Evolutionary conservation across 2,888 invertebrate genomes (phyloP), one percentile per base, ranked within the genome.

Genomic region (Eremobia ochroleuca): DNA sequence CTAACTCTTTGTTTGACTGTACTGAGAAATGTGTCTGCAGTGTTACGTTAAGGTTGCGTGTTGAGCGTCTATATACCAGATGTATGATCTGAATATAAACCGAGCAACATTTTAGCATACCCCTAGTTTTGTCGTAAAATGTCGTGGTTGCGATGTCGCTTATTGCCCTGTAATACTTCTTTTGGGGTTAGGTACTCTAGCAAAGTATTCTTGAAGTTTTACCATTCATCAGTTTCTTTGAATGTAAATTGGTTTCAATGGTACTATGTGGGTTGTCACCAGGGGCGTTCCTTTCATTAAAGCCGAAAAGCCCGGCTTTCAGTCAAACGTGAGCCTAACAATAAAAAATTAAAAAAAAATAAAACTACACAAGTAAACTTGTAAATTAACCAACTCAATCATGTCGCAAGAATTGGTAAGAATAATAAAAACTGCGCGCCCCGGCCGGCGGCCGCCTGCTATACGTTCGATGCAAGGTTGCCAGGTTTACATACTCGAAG

Each of bases 1-100:
- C 31, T 13, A 59, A 25, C 11, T 73, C 11, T 34, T 77, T 73
- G 40, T 73, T 59, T 25, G 40, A 61, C 28, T 52, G 49, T 77
- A 81, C 58, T 61, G 28, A 77, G 77, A 81, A 87, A 81, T 71
- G 67, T 83, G 79, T 88, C 87, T 85, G 77, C 81, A 77, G 58
- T 75, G 31, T 67, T 75, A 77, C 76, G 72, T 78, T 79, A 59
- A 28, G 66, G 77, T 91, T 74, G 92, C 92, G 92, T 92, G 92
- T 83, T 83, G 76, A 73, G 75, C 85, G 81, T 79, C 89, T 88
- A 90, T 90, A 86, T 87, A 81, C 85, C n/a, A n/a, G n/a, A 55
- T 55, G n/a, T n/a, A 69, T 66, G 28, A 79, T 82, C 80, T 75
- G 81, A 80, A 88, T 88, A 88, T 88, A 90, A 87, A 87, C 85